phyloP scores from a whole-genome alignment of 2,888 invertebrate species.

The Pilophorus perplexus region DNA sequence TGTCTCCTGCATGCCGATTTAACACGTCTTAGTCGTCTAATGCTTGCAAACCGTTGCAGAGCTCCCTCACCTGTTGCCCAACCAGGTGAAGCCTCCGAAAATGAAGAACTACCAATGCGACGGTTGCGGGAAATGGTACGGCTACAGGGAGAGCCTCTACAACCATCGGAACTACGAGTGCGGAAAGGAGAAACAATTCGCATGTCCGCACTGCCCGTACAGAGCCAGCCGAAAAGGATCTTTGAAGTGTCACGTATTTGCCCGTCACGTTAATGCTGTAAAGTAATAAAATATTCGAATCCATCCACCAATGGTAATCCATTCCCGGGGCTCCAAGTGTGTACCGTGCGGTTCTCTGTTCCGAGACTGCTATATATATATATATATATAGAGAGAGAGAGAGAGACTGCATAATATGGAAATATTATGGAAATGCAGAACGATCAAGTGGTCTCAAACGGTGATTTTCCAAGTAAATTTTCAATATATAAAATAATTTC shows the following conservation, averaged over 20 bases:
- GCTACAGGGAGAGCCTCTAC: constrained; percentile 47
- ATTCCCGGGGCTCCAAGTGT: neutral
- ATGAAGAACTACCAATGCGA: constrained; percentile 4
- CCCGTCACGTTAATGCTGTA: neutral
- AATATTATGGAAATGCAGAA: neutral
- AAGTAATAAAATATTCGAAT: neutral
- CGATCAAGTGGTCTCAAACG: neutral
- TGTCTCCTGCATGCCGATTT: too few species aligned
- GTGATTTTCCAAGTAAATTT: neutral
- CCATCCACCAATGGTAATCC: neutral
- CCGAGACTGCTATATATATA: neutral
- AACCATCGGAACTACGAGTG: constrained; percentile 47
- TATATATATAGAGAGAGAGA: too few species aligned
- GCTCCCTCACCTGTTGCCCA: too few species aligned
- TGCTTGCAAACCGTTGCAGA: too few species aligned
- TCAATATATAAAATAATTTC: too few species aligned
- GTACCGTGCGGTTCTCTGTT: neutral
- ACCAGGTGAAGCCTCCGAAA: neutral
- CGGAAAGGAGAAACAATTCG: constrained; percentile 49
- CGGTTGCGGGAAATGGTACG: constrained; percentile 33
- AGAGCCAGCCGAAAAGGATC: constrained; percentile 54
- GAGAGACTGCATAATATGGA: neutral
- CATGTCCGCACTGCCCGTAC: constrained; percentile 53
- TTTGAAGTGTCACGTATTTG: constrained; percentile 47
- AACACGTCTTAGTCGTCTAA: too few species aligned